These are phyloP conservation scores for Exephanes ischioxanthus DNA, from an alignment of 2,888 invertebrate species.

Conservation along the genomic window DNA sequence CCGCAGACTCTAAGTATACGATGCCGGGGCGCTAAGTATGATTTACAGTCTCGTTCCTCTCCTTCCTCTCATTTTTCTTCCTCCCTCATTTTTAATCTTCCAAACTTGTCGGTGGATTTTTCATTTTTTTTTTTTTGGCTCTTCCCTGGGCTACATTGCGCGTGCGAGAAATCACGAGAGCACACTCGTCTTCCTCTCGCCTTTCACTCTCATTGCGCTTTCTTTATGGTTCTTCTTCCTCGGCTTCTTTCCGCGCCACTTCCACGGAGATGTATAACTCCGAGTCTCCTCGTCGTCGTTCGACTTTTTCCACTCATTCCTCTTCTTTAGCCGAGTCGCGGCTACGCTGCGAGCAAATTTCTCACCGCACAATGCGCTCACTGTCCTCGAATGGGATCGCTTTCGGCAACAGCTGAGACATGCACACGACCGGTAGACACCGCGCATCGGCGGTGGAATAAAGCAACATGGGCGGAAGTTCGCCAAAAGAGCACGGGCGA, in stretches of 20 bases:
- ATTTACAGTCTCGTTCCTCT: conserved; percentile 62
- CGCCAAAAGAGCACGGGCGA: conserved; percentile 5
- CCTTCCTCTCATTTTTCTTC: conserved; percentile 6
- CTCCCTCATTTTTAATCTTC: conserved; percentile 6
- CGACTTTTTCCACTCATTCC: conserved; percentile 54
- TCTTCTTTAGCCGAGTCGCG: conserved; percentile 10
- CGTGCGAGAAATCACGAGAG: conserved; percentile 58
- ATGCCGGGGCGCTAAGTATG: conserved; percentile 65
- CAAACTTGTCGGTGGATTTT: conserved; percentile 10
- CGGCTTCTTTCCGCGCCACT: neutral
- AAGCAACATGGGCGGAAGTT: neutral
- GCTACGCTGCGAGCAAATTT: conserved; percentile 2
- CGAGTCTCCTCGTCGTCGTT: conserved; percentile 8
- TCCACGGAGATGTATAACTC: neutral
- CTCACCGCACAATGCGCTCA: conserved; percentile 6
- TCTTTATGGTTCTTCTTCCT: neutral
- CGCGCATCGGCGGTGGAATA: neutral
- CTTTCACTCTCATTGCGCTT: conserved; percentile 16
- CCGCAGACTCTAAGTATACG: conserved; percentile 61
- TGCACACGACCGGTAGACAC: neutral
- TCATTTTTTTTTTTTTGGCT: conserved; percentile 10
- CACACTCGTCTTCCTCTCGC: conserved; percentile 37
- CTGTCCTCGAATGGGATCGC: conserved; percentile 5
- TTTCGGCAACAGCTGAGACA: conserved; percentile 6
- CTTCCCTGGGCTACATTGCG: conserved; percentile 39